phyloP scores from a whole-genome alignment of 92 coral and sea anemone genomes.

The Metridium senile region DNA sequence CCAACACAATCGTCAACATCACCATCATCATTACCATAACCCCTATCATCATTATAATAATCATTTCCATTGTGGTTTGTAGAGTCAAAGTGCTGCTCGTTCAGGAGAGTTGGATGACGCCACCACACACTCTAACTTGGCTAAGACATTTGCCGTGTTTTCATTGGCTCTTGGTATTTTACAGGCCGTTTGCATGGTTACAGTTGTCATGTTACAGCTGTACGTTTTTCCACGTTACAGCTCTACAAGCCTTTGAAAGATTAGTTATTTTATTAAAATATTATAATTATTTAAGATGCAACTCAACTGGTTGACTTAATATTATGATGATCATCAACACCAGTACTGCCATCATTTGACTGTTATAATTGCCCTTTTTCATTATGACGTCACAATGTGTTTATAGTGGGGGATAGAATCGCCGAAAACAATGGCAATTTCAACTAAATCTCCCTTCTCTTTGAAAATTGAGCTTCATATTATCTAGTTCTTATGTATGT shows the following conservation, averaged over 20 bases:
- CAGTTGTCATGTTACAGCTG: conserved; percentile 55
- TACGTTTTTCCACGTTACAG: conserved; percentile 46
- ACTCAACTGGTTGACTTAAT: neutral
- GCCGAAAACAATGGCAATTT: too few species aligned
- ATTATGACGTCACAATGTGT: too few species aligned
- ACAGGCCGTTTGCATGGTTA: conserved; percentile 56
- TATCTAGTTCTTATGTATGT: too few species aligned
- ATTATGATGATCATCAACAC: too few species aligned
- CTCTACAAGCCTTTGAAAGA: neutral
- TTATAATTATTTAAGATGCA: neutral
- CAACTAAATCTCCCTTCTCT: too few species aligned
- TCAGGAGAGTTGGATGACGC: conserved; percentile 35
- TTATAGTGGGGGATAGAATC: too few species aligned
- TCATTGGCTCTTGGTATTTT: conserved; percentile 53
- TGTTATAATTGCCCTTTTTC: too few species aligned
- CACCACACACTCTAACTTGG: conserved; percentile 43
- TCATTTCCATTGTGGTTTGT: neutral
- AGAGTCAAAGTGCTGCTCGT: conserved; percentile 55
- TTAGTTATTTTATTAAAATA: neutral
- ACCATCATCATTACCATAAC: too few species aligned
- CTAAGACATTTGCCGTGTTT: conserved; percentile 42
- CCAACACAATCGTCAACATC: too few species aligned
- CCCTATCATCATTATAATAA: neutral
- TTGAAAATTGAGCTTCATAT: too few species aligned
- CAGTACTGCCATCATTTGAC: too few species aligned